Evolutionary conservation across 2,113 vertebrate species (phyloP).

Genomic region (Potamarius usumacintae): DNA sequence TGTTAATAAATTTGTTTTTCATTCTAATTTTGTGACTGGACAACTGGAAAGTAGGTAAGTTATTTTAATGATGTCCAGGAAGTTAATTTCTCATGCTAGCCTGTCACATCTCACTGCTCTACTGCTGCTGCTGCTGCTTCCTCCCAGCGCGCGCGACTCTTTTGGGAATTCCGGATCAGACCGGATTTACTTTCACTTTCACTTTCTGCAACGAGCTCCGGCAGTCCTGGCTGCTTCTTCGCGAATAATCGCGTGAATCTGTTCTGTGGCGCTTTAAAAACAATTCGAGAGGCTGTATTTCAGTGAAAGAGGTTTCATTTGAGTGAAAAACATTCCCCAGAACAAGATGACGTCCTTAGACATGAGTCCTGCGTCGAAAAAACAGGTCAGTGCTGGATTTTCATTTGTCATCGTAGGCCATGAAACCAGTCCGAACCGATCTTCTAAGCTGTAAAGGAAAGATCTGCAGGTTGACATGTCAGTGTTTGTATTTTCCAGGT

Average conservation of each 20-base stretch:
- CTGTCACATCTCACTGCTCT: not conserved
- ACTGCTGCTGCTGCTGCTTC: not conserved
- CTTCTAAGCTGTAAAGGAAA: not conserved
- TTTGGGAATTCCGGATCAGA: not conserved
- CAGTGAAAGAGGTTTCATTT: not conserved
- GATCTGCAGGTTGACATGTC: not conserved
- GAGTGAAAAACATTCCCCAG: conserved; percentile 21
- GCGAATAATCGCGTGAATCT: conserved; percentile 9
- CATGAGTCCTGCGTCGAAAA: conserved; percentile 66
- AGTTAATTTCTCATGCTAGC: not conserved
- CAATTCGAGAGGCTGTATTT: not conserved
- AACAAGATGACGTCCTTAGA: conserved; percentile 67
- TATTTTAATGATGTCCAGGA: too few relatives aligned
- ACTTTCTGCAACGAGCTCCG: conserved; percentile 66
- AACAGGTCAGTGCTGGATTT: conserved; percentile 64
- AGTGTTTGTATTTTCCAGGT: conserved; percentile 60
- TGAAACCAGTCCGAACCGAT: not conserved
- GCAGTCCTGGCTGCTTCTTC: conserved; percentile 30
- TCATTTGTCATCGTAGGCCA: conserved; percentile 38
- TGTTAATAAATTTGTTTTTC: not conserved
- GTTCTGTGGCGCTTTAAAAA: not conserved
- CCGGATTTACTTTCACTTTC: conserved; percentile 74
- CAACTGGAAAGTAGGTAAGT: not conserved
- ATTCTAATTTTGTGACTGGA: not conserved
- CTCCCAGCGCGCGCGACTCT: not conserved